phyloP scores from a whole-genome alignment of 2,797 vertebrate genomes.

The Neosilurus hyrtlii region DNA sequence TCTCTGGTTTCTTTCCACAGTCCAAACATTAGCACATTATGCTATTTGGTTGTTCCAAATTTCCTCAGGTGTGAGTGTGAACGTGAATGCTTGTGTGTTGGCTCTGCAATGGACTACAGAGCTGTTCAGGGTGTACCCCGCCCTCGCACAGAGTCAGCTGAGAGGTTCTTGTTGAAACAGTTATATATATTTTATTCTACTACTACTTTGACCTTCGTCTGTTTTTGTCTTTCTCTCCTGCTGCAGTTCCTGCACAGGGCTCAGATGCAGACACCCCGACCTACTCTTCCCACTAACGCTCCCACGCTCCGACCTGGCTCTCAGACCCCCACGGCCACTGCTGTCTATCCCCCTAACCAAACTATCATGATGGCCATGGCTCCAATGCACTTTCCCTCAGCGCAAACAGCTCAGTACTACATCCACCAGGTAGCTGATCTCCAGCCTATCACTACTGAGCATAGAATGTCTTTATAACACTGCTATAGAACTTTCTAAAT shows the following conservation, averaged over 20 bases:
- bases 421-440: slow-evolving; percentile 83
- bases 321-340: slow-evolving; percentile 79
- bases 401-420: slow-evolving; percentile 94
- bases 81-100: too few relatives aligned
- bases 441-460: background rate
- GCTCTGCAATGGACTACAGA: too few relatives aligned
- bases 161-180: background rate
- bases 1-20: too few relatives aligned
- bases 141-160: too few relatives aligned
- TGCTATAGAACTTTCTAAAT: background rate
- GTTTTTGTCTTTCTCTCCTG: background rate
- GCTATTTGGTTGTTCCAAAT: too few relatives aligned
- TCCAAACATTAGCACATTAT: too few relatives aligned
- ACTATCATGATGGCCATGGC: slow-evolving; percentile 98
- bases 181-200: background rate
- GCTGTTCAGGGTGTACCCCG: too few relatives aligned
- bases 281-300: slow-evolving; percentile 85
- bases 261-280: slow-evolving; percentile 89
- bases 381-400: slow-evolving; percentile 91
- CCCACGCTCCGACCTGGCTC: slow-evolving; percentile 89
- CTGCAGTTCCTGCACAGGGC: slow-evolving; percentile 94
- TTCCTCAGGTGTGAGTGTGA: too few relatives aligned
- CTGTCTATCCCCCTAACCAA: slow-evolving; percentile 91
- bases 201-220: background rate
- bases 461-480: background rate